Evolutionary conservation across 2,113 vertebrate species (phyloP).

Genomic region (Andinoacara biseriatus): DNA sequence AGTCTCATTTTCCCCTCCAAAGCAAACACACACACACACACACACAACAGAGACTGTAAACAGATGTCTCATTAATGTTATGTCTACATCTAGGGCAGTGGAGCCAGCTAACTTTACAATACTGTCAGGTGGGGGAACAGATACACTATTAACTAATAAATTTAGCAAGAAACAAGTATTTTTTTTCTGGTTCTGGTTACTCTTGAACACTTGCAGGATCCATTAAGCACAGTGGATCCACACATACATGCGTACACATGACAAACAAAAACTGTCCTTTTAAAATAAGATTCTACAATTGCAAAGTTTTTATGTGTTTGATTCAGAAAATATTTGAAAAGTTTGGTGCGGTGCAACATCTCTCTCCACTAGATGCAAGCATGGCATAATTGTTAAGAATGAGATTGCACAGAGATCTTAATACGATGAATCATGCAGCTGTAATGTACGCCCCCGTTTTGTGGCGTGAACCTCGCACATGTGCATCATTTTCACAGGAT

Average conservation of each 20-base stretch:
- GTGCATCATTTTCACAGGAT: conserved; percentile 6
- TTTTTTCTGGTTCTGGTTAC: conserved; percentile 9
- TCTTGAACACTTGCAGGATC: neutral
- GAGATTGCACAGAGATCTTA: neutral
- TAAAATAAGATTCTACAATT: neutral
- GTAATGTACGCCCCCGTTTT: neutral
- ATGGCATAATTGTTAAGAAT: neutral
- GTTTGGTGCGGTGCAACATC: neutral
- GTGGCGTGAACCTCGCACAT: neutral
- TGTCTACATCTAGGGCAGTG: conserved; percentile 50
- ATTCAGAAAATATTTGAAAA: neutral
- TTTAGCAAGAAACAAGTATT: neutral
- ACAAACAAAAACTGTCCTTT: neutral
- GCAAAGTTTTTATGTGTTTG: neutral
- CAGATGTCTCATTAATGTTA: conserved; percentile 65
- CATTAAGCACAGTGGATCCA: neutral
- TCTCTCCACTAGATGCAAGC: neutral
- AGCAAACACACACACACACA: neutral
- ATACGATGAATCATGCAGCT: neutral
- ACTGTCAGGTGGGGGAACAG: conserved; percentile 37
- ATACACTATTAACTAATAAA: conserved; percentile 21
- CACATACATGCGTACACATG: neutral
- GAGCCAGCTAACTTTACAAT: conserved; percentile 35
- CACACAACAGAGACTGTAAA: conserved; percentile 37
- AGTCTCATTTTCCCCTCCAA: conserved; percentile 9